phyloP scores from a whole-genome alignment of 2,888 invertebrate species.

The Ptychoptera contaminata region DNA sequence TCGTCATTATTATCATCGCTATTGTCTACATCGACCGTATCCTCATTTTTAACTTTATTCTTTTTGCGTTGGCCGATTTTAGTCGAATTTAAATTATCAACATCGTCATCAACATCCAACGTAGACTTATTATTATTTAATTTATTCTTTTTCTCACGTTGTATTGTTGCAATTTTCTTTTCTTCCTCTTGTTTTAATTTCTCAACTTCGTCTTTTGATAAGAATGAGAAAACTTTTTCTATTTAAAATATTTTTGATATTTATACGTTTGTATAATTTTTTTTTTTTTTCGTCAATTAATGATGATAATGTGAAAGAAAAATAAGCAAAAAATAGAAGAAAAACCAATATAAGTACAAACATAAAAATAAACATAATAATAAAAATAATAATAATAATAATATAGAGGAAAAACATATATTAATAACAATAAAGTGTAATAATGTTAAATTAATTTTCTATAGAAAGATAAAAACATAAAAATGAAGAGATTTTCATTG shows the following conservation, averaged over 20 bases:
- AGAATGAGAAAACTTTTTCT: constrained; percentile 87
- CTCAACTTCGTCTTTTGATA: constrained; percentile 87
- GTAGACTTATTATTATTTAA: constrained; percentile 24
- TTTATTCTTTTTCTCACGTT: constrained; percentile 26
- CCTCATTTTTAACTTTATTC: constrained; percentile 14
- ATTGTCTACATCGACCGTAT: constrained; percentile 1
- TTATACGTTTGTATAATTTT: too few relatives aligned
- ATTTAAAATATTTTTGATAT: too few relatives aligned
- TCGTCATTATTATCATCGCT: constrained; percentile 15
- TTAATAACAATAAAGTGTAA: too few relatives aligned
- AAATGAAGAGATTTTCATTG: background rate
- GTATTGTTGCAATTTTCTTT: constrained; percentile 55
- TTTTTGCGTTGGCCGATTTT: constrained; percentile 28
- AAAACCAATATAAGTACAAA: too few relatives aligned
- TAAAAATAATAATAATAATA: background rate
- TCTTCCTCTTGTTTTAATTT: constrained; percentile 89
- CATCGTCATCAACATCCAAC: constrained; percentile 21
- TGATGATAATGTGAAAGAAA: too few relatives aligned
- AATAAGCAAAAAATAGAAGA: too few relatives aligned
- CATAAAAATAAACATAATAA: too few relatives aligned
- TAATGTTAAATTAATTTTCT: too few relatives aligned
- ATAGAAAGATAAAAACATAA: background rate
- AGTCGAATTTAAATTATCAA: constrained; percentile 7
- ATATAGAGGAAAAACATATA: constrained; percentile 5
- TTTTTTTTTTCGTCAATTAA: too few relatives aligned